phyloP scores from a whole-genome alignment of 2,888 invertebrate species.

The Linnaemya tessellans region DNA sequence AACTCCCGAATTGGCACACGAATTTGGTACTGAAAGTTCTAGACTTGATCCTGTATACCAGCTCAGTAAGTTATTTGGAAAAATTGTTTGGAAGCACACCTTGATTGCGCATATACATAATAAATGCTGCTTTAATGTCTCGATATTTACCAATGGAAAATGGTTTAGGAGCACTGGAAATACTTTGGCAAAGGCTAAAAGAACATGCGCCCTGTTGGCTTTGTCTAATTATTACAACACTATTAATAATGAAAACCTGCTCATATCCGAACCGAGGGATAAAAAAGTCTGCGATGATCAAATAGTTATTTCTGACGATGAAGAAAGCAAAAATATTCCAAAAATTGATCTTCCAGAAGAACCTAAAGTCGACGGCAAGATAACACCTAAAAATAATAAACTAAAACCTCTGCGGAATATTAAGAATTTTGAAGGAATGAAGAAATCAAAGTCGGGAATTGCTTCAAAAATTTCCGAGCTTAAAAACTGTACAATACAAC shows the following conservation, averaged over 20 bases:
- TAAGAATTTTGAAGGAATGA: not conserved
- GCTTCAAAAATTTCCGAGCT: not conserved
- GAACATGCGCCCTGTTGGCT: not conserved
- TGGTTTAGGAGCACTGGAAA: slow-evolving; percentile 2
- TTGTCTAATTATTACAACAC: slow-evolving; percentile 7
- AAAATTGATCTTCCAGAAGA: not conserved
- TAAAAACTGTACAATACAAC: not conserved
- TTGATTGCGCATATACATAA: slow-evolving; percentile 53
- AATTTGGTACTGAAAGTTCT: not conserved
- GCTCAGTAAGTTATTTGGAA: not conserved
- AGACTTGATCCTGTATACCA: slow-evolving; percentile 7
- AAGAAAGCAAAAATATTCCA: not conserved
- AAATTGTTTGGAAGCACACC: not conserved
- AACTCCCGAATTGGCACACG: not conserved
- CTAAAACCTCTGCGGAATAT: slow-evolving; percentile 1
- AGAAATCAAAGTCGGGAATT: not conserved
- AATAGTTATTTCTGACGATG: not conserved
- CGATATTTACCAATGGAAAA: not conserved
- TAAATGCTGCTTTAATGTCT: slow-evolving; percentile 55
- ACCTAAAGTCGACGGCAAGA: not conserved
- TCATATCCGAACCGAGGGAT: not conserved
- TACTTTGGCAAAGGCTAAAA: slow-evolving; percentile 27
- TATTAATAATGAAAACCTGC: not conserved
- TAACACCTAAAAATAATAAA: not conserved
- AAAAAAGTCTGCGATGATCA: not conserved